Evolutionary conservation across 2,888 invertebrate genomes (phyloP).

Genomic region (Endotricha flammealis): DNA sequence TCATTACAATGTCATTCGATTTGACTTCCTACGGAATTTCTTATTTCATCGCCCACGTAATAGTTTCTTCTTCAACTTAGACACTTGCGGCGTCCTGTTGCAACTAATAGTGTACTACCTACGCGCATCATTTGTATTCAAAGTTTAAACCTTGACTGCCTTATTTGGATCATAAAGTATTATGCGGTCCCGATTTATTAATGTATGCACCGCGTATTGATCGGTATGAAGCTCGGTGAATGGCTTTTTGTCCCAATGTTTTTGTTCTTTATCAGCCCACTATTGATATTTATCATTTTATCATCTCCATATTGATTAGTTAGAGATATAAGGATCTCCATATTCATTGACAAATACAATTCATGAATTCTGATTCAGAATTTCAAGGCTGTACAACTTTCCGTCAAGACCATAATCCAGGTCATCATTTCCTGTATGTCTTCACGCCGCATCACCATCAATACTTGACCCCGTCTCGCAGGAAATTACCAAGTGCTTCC

Average conservation of each 20-base stretch:
- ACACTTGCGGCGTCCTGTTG: conserved; percentile 28
- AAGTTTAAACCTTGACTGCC: conserved; percentile 38
- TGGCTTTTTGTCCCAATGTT: neutral
- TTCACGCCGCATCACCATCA: conserved; percentile 35
- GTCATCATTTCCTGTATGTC: conserved; percentile 43
- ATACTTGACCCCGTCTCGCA: conserved; percentile 45
- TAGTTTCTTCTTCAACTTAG: conserved; percentile 23
- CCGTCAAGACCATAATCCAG: conserved; percentile 24
- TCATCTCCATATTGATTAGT: too few relatives aligned
- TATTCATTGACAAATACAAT: too few relatives aligned
- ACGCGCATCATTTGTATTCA: conserved; percentile 54
- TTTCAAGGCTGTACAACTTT: too few relatives aligned
- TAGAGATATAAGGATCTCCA: too few relatives aligned
- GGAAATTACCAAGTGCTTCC: conserved; percentile 52
- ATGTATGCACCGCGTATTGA: conserved; percentile 31
- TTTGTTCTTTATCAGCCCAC: neutral
- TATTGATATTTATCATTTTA: neutral
- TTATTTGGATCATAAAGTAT: conserved; percentile 34
- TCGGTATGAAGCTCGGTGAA: neutral
- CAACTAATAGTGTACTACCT: conserved; percentile 31
- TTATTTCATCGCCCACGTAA: conserved; percentile 34
- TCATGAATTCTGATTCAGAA: too few relatives aligned
- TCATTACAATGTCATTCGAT: too few relatives aligned
- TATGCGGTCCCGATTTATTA: conserved; percentile 34
- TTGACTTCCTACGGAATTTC: conserved; percentile 21